Evolutionary conservation across 2,888 invertebrate species (phyloP).

Genomic region (Apamea crenata): DNA sequence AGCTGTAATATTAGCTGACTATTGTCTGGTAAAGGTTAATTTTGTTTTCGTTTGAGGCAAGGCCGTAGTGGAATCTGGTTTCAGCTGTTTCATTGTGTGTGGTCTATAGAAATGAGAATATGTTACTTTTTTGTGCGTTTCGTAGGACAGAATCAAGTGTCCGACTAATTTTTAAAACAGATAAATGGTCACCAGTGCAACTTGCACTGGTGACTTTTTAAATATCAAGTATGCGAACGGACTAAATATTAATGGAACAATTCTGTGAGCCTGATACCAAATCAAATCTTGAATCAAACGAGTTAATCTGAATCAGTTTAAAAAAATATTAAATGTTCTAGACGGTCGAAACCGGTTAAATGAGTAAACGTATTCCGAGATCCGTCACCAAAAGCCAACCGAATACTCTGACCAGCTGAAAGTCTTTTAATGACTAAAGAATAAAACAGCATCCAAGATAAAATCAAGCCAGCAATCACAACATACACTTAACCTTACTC

Average conservation of each 20-base stretch:
- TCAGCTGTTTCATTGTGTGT: background rate
- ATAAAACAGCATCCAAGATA: background rate
- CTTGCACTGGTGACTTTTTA: too few relatives aligned
- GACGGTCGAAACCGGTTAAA: background rate
- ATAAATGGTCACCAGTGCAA: background rate
- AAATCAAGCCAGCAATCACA: constrained; percentile 20
- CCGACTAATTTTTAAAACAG: background rate
- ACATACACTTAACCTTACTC: constrained; percentile 46
- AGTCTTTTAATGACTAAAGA: background rate
- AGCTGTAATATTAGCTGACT: constrained; percentile 30
- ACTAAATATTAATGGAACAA: background rate
- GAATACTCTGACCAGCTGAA: background rate
- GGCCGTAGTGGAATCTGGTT: constrained; percentile 26
- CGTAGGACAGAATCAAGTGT: background rate
- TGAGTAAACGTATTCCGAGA: background rate
- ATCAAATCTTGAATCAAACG: background rate
- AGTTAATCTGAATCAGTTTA: background rate
- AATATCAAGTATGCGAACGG: background rate
- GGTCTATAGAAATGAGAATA: background rate
- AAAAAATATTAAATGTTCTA: background rate
- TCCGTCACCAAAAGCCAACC: background rate
- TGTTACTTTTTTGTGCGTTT: background rate
- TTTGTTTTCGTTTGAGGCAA: constrained; percentile 35
- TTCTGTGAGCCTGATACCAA: background rate
- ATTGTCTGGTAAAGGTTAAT: constrained; percentile 50